Evolutionary conservation across 2,113 vertebrate species (phyloP).

Genomic region (Nicator chloris): DNA sequence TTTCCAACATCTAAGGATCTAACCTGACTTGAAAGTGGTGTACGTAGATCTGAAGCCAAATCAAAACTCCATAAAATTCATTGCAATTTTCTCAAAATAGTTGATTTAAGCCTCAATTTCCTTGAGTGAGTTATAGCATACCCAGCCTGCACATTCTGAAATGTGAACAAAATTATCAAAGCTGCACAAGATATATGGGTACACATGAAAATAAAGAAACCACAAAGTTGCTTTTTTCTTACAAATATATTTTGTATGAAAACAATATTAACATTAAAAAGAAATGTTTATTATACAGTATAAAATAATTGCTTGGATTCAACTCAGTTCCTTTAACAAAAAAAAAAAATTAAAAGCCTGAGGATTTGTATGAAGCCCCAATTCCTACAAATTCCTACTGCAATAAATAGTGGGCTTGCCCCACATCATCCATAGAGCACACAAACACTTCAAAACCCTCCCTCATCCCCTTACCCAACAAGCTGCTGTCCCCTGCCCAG

Average conservation of each 20-base stretch:
- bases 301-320: constrained; percentile 69
- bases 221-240: constrained; percentile 47
- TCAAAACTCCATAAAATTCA: neutral
- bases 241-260: constrained; percentile 77
- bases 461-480: neutral
- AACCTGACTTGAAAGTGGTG: neutral
- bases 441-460: neutral
- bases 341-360: constrained; percentile 25
- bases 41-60: neutral
- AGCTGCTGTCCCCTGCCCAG: neutral
- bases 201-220: neutral
- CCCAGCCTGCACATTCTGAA: neutral
- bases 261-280: constrained; percentile 69
- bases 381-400: neutral
- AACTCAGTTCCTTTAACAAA: constrained; percentile 19
- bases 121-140: neutral
- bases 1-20: neutral
- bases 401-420: neutral
- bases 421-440: neutral
- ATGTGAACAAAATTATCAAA: neutral
- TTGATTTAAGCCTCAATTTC: neutral
- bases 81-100: neutral
- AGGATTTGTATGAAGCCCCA: constrained; percentile 37
- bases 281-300: constrained; percentile 71
- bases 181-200: neutral